These are phyloP conservation scores for Drosophila atroscutellata DNA, from an alignment of 2,888 invertebrate genomes.

Conservation along the genomic window DNA sequence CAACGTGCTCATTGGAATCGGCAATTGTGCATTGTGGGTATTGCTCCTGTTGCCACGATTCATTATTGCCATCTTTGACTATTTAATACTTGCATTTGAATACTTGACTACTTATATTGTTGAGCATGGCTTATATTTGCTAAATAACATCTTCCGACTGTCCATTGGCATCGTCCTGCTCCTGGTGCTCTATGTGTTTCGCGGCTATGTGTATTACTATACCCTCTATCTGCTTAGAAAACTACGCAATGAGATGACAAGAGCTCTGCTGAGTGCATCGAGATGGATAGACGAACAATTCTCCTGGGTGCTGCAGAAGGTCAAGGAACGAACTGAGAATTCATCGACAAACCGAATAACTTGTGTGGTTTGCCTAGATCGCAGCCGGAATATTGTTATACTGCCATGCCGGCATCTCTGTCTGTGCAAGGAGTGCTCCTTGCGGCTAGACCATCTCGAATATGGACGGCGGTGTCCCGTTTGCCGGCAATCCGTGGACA, in stretches of 20 bases:
- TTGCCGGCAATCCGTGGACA: slow-evolving; percentile 46
- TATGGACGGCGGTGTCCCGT: slow-evolving; percentile 45
- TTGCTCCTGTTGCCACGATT: slow-evolving; percentile 51
- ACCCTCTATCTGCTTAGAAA: slow-evolving; percentile 12
- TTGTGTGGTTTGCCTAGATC: slow-evolving; percentile 62
- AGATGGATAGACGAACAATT: slow-evolving; percentile 21
- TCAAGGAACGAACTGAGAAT: not conserved
- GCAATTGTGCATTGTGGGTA: slow-evolving; percentile 51
- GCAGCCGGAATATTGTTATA: slow-evolving; percentile 51
- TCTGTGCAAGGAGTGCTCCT: slow-evolving; percentile 56
- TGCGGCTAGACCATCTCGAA: slow-evolving; percentile 8
- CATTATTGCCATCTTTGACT: slow-evolving; percentile 43
- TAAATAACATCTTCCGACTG: slow-evolving; percentile 49
- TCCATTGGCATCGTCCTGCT: slow-evolving; percentile 51
- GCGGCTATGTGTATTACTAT: slow-evolving; percentile 46
- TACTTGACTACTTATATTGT: slow-evolving; percentile 24
- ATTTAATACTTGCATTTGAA: slow-evolving; percentile 18
- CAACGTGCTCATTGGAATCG: slow-evolving; percentile 47
- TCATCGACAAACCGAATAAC: not conserved
- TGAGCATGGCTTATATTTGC: slow-evolving; percentile 26
- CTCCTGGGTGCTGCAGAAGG: slow-evolving; percentile 18
- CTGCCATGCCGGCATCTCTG: slow-evolving; percentile 67
- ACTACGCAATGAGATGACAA: slow-evolving; percentile 9
- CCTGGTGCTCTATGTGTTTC: slow-evolving; percentile 49
- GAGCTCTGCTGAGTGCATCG: slow-evolving; percentile 8